Percentiles rank a stretch among this genome's conserved stretches.
phyloP scores from a whole-genome alignment of 2,888 invertebrate species.

The Amblyjoppa fuscipennis region DNA sequence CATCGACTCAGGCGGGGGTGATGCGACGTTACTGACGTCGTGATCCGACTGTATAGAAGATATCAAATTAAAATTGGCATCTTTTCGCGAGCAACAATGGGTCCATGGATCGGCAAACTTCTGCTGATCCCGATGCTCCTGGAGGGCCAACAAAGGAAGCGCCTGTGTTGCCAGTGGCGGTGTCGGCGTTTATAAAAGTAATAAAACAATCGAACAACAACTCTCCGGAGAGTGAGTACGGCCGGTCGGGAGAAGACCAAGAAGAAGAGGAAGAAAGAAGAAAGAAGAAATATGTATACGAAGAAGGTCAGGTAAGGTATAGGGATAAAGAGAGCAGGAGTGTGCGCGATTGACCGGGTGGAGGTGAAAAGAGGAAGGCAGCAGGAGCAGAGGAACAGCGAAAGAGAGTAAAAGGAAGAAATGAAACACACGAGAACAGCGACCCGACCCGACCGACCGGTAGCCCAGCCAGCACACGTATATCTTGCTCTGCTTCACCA shows the following conservation, averaged over 20 bases:
- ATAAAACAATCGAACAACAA: conserved; percentile 82
- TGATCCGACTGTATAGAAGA: conserved; percentile 65
- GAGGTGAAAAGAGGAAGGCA: conserved; percentile 67
- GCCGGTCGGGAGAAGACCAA: conserved; percentile 54
- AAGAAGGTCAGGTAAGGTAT: conserved; percentile 65
- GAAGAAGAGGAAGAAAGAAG: conserved; percentile 61
- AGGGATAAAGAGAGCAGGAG: conserved; percentile 66
- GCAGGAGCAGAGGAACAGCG: conserved; percentile 71
- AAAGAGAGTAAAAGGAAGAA: conserved; percentile 69
- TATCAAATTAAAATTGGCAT: conserved; percentile 81
- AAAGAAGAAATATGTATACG: conserved; percentile 58
- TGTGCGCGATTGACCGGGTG: conserved; percentile 51
- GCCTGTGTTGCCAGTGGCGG: conserved; percentile 69
- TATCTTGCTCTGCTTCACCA: conserved; percentile 81
- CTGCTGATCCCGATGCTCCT: conserved; percentile 37
- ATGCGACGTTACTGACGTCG: conserved; percentile 50
- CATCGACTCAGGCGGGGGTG: conserved; percentile 2
- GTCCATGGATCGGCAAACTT: conserved; percentile 50
- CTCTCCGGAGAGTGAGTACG: conserved; percentile 73
- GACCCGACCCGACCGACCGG: conserved; percentile 84
- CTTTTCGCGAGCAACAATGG: conserved; percentile 80
- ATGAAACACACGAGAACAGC: conserved; percentile 81
- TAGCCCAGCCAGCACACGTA: conserved; percentile 81
- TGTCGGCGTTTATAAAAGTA: conserved; percentile 80
- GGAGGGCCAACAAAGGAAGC: conserved; percentile 79